Evolutionary conservation across 2,797 vertebrate species (phyloP).

Genomic region (Limnodromus scolopaceus): DNA sequence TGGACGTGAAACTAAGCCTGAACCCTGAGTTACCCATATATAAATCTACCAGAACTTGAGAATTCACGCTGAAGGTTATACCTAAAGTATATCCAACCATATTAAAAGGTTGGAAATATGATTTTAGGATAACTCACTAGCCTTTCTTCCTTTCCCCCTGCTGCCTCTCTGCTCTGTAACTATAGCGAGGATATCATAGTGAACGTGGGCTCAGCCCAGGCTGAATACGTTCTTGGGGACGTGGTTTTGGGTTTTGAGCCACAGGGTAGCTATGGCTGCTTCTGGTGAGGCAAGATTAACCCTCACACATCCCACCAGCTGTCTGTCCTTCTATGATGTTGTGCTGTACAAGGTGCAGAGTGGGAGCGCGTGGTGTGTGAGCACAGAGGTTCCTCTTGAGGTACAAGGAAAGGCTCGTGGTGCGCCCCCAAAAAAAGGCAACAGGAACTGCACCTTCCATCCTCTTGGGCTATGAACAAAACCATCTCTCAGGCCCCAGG

Average conservation of each 20-base stretch:
- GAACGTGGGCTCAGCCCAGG: neutral
- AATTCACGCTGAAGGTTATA: neutral
- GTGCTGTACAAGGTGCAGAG: neutral
- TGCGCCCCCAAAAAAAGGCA: neutral
- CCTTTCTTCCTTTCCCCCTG: neutral
- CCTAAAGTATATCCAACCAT: neutral
- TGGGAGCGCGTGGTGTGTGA: neutral
- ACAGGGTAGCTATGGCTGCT: neutral
- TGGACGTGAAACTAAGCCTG: neutral
- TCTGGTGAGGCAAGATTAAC: neutral
- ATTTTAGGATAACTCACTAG: neutral
- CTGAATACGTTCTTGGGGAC: fast-evolving
- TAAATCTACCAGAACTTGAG: neutral
- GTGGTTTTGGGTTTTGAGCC: neutral
- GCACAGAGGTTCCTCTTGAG: neutral
- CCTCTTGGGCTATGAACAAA: neutral
- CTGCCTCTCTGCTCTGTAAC: neutral
- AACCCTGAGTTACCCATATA: neutral
- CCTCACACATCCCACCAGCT: neutral
- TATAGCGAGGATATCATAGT: neutral
- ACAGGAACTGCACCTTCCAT: neutral
- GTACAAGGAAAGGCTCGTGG: neutral
- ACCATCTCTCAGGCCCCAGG: neutral
- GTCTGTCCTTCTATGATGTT: neutral
- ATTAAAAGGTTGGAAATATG: neutral